Base-by-base conservation (phyloP, 1,140 invertebrate genomes). In the Drosophila erecta region DNA sequence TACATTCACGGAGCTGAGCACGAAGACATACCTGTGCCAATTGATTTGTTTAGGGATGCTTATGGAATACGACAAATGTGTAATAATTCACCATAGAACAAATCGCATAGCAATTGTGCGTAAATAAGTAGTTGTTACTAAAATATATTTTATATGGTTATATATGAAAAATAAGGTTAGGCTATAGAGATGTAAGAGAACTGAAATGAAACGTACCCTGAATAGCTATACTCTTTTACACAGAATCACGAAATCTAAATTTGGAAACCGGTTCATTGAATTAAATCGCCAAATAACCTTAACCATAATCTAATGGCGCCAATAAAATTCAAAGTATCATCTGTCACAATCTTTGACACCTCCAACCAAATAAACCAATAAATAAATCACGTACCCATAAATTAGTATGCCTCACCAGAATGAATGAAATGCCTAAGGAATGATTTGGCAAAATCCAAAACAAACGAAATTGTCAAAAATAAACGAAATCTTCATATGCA, bases 341-440 rank as follows among this genome's bases (percentile, higher is more conserved):
- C 53, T 47, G 43, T 67, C 56, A 55, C 59, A 27, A 74, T 69
- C 61, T 43, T 35, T 49, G 30, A 65, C 64, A 65, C 65, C 60
- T 64, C 37, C n/a, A 35, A 7, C 27, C 14, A 27, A 66, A 54
- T 47, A 59, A 44, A 79, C 59, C 56, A 64, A 72, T 51, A 37
- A 69, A 65, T 22, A 61, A 49, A 69, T 22, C 11, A n/a, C 17
- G 30, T 51, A 41, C 15, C n/a, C 22, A 54, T 14, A 37, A 46
- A 74, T 83, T 79, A 79, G 62, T 70, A 83, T 72, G 41, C 37
- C 20, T 4, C 20, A 27, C 24, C 33, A 70, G 41, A 72, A 70
- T 66, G 37, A 79, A 57, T 53, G 67, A 58, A 77, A 85, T 85
- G 50, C 81, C 81, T 56, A 74, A 78, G 30, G 30, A 44, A 50